Evolutionary conservation across 2,888 invertebrate species (phyloP).

Genomic region (Elaeidobius kamerunicus): DNA sequence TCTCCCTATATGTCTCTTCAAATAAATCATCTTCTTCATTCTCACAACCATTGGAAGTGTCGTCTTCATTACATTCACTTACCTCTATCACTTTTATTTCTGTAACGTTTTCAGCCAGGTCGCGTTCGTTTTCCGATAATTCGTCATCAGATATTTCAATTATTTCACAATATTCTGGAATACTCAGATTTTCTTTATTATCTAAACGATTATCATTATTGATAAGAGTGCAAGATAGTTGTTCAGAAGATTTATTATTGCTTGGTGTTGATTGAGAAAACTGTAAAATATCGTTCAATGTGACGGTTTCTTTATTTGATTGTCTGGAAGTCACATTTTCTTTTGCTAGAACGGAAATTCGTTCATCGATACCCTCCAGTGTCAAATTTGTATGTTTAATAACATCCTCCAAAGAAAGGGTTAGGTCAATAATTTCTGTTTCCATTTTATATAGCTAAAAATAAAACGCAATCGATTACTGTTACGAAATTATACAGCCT

Average conservation of each 20-base stretch:
- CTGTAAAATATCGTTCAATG: conserved; percentile 9
- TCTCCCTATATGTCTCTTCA: conserved; percentile 17
- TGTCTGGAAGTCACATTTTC: conserved; percentile 3
- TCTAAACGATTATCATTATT: background rate
- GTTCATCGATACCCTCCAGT: conserved; percentile 40
- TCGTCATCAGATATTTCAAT: conserved; percentile 25
- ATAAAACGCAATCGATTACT: no score
- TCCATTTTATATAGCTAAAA: conserved; percentile 18
- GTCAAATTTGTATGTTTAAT: conserved; percentile 41
- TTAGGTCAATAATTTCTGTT: conserved; percentile 32
- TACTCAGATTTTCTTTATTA: background rate
- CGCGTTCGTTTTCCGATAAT: conserved; percentile 5
- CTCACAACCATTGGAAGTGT: conserved; percentile 23
- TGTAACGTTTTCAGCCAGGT: conserved; percentile 21
- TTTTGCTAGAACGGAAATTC: conserved; percentile 36
- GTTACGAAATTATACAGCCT: no score
- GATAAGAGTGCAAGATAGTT: background rate
- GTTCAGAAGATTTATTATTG: background rate
- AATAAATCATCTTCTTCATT: conserved; percentile 32
- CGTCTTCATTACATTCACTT: conserved; percentile 6
- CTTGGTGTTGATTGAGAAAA: no score
- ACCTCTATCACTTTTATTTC: conserved; percentile 36
- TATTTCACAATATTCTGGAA: conserved; percentile 1
- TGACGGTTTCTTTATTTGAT: conserved; percentile 6
- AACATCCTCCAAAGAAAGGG: conserved; percentile 40